A percentile compares a stretch with the other conserved stretches of the same genome.
Conservation (phyloP, 2,888 invertebrate species). For the Diplolepis rosae region DNA sequence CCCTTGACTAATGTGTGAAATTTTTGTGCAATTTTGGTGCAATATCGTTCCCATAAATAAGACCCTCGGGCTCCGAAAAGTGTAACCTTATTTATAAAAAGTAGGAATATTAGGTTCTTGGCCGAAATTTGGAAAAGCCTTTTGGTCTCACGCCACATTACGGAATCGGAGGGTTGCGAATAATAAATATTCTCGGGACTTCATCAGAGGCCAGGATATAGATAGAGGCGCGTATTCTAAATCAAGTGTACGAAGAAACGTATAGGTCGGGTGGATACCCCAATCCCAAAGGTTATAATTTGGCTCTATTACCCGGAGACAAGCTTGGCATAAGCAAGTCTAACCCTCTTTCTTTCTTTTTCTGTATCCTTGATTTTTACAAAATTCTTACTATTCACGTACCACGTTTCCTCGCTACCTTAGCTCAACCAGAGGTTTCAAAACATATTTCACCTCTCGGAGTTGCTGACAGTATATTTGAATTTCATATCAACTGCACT, state of each 20-base stretch:
- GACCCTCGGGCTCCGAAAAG: neutral
- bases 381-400: conserved; percentile 12
- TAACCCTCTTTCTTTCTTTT: conserved; percentile 36
- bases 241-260: neutral
- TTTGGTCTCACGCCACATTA: conserved; percentile 15
- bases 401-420: conserved; percentile 11
- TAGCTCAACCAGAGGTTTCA: conserved; percentile 29
- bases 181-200: conserved; percentile 25
- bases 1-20: too few relatives aligned
- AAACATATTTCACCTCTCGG: conserved; percentile 17
- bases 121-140: conserved; percentile 1
- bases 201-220: conserved; percentile 14
- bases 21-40: too few relatives aligned
- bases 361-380: conserved; percentile 28
- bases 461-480: conserved; percentile 28
- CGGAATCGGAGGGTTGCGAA: conserved; percentile 24
- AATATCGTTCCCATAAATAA: conserved; percentile 2
- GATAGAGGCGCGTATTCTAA: conserved; percentile 8
- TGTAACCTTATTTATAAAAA: neutral
- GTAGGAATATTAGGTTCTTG: conserved; percentile 3
- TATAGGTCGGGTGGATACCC: conserved; percentile 52
- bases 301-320: conserved; percentile 51
- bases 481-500: conserved; percentile 22
- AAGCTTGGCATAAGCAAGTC: conserved; percentile 52
- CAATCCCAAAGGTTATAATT: conserved; percentile 56